Conservation (phyloP, 2,888 invertebrate genomes). For the Abscondita cerata region DNA sequence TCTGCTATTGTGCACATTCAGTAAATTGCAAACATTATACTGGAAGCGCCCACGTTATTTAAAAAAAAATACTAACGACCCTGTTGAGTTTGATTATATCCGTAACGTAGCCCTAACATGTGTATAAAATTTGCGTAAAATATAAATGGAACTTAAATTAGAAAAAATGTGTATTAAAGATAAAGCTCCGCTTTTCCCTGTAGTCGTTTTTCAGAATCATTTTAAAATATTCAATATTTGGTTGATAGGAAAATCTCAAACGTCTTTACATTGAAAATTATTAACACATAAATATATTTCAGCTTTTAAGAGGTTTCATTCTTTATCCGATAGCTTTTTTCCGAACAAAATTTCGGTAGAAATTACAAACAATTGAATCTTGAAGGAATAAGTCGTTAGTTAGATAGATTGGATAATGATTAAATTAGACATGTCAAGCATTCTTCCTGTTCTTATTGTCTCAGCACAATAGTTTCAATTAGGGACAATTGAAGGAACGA, state of each 20-base stretch:
- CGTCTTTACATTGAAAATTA: too few relatives aligned
- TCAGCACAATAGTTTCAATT: slow-evolving; percentile 49
- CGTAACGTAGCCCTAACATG: slow-evolving; percentile 14
- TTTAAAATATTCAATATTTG: not conserved
- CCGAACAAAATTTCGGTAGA: too few relatives aligned
- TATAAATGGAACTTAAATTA: not conserved
- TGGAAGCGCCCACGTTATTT: slow-evolving; percentile 15
- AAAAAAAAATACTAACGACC: slow-evolving; percentile 22
- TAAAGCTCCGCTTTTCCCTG: not conserved
- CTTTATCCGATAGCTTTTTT: too few relatives aligned
- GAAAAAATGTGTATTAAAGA: not conserved
- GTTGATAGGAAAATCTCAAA: not conserved
- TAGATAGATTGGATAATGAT: slow-evolving; percentile 20
- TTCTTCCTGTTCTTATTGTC: slow-evolving; percentile 43
- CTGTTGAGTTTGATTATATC: slow-evolving; percentile 21
- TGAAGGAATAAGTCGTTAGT: not conserved
- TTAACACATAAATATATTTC: too few relatives aligned
- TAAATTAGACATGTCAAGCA: slow-evolving; percentile 34
- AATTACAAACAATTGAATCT: too few relatives aligned
- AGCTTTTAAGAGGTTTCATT: too few relatives aligned
- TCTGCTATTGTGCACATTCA: slow-evolving; percentile 24
- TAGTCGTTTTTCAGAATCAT: not conserved
- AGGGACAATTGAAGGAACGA: slow-evolving; percentile 49
- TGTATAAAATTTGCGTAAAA: not conserved
- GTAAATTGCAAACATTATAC: slow-evolving; percentile 27